Evolutionary conservation across 2,888 invertebrate species (phyloP).

Genomic region (Caenorhabditis panamensis): DNA sequence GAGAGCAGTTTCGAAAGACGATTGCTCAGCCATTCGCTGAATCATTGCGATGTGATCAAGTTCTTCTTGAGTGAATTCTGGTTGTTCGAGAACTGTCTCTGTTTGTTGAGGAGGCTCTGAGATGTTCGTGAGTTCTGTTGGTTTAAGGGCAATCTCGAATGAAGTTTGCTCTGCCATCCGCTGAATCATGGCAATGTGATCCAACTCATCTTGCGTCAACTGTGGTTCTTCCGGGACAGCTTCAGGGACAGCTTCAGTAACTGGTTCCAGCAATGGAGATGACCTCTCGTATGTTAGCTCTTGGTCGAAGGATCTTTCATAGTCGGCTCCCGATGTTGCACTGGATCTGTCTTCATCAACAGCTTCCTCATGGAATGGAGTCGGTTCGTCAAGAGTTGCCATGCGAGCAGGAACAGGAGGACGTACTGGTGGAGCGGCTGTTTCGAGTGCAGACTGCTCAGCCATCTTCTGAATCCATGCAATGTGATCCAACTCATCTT

Average conservation of each 20-base stretch:
- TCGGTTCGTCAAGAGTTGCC: constrained; percentile 13
- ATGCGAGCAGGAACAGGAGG: constrained; percentile 16
- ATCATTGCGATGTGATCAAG: constrained; percentile 67
- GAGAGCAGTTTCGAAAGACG: constrained; percentile 1
- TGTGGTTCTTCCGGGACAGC: constrained; percentile 15
- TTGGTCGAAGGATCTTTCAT: neutral
- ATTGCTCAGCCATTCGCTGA: constrained; percentile 53
- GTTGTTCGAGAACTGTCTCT: neutral
- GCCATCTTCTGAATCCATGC: constrained; percentile 45
- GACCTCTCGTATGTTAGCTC: constrained; percentile 2
- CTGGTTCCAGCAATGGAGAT: constrained; percentile 9
- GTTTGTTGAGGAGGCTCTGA: neutral
- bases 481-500: constrained; percentile 59
- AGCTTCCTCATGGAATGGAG: neutral
- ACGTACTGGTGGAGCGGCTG: neutral
- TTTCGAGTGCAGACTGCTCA: constrained; percentile 19
- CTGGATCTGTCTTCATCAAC: neutral
- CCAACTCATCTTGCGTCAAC: constrained; percentile 40
- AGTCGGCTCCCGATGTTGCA: constrained; percentile 20
- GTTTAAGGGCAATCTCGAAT: constrained; percentile 30
- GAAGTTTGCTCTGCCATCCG: constrained; percentile 36
- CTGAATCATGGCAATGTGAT: constrained; percentile 32
- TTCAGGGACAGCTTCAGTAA: neutral
- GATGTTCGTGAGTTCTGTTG: too few species aligned
- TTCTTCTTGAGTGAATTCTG: constrained; percentile 62